Percentiles rank a stretch among this genome's conserved stretches.
Conservation (phyloP, 1,140 invertebrate genomes). For the Elymnias hypermnestra region DNA sequence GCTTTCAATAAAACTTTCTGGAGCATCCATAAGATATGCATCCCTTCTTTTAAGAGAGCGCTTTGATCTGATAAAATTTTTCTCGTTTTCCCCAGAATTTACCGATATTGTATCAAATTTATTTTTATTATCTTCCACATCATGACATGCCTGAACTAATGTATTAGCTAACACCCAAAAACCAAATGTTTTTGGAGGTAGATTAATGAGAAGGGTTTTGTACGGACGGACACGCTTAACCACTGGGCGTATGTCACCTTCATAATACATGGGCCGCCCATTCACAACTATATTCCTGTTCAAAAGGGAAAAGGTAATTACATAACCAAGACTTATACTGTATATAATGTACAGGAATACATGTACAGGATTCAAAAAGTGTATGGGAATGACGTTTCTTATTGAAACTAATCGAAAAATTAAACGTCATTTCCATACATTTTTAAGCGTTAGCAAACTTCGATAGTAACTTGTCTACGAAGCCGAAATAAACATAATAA, state of each 20-base stretch:
- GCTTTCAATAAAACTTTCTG: constrained; percentile 11
- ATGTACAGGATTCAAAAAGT: too few relatives aligned
- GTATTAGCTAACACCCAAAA: constrained; percentile 78
- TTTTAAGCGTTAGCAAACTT: too few relatives aligned
- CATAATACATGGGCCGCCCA: constrained; percentile 63
- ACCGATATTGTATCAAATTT: constrained; percentile 22
- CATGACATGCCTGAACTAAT: constrained; percentile 63
- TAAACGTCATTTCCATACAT: too few relatives aligned
- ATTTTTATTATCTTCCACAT: constrained; percentile 21
- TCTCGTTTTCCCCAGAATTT: constrained; percentile 14
- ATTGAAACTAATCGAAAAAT: too few relatives aligned
- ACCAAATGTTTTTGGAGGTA: constrained; percentile 76
- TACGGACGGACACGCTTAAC: constrained; percentile 60
- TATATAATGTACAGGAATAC: too few relatives aligned
- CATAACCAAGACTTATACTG: too few relatives aligned
- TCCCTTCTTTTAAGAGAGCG: constrained; percentile 19
- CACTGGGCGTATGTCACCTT: constrained; percentile 69
- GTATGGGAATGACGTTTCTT: too few relatives aligned
- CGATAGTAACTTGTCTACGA: too few relatives aligned
- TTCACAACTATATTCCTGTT: constrained; percentile 75
- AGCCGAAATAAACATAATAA: too few relatives aligned
- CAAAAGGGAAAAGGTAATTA: neutral
- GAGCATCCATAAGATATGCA: neutral
- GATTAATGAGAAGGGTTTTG: constrained; percentile 62
- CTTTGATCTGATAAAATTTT: constrained; percentile 25